phyloP scores from a whole-genome alignment of 2,797 vertebrate species.

The Fistularia tabacaria region DNA sequence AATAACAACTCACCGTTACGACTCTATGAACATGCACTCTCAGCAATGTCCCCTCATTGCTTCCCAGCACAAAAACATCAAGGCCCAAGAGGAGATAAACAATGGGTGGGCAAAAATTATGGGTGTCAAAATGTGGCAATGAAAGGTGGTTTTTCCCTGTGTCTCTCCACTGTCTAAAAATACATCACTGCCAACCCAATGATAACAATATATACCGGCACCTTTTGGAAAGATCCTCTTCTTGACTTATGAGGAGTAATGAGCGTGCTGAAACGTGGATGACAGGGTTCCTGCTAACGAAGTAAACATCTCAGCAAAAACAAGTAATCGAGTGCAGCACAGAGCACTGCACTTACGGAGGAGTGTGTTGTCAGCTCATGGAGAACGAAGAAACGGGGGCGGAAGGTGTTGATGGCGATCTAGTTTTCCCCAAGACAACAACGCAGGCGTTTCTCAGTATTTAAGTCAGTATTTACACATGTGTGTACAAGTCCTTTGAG shows the following conservation, averaged over 20 bases:
- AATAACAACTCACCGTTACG: too few relatives aligned
- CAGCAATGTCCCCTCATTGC: slow-evolving; percentile 40
- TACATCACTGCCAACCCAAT: slow-evolving; percentile 46
- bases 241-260: slow-evolving; percentile 56
- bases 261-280: slow-evolving; percentile 57
- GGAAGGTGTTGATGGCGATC: slow-evolving; percentile 61
- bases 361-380: slow-evolving; percentile 55
- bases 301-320: slow-evolving; percentile 41
- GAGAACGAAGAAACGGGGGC: slow-evolving; percentile 44
- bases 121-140: slow-evolving; percentile 62
- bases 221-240: slow-evolving; percentile 45
- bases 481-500: slow-evolving; percentile 63
- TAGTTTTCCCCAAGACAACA: slow-evolving; percentile 46
- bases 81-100: slow-evolving; percentile 47
- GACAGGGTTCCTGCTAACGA: slow-evolving; percentile 63
- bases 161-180: slow-evolving; percentile 63
- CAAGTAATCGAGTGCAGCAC: slow-evolving; percentile 55
- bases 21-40: neutral
- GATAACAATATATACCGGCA: slow-evolving; percentile 40
- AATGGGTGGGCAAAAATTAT: slow-evolving; percentile 65
- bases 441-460: slow-evolving; percentile 56
- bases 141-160: slow-evolving; percentile 46
- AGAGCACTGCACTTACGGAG: slow-evolving; percentile 55
- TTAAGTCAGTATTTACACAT: slow-evolving; percentile 62
- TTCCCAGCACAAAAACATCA: slow-evolving; percentile 55